Evolutionary conservation across 1,140 invertebrate species (phyloP).

Genomic region (Cotesia glomerata): DNA sequence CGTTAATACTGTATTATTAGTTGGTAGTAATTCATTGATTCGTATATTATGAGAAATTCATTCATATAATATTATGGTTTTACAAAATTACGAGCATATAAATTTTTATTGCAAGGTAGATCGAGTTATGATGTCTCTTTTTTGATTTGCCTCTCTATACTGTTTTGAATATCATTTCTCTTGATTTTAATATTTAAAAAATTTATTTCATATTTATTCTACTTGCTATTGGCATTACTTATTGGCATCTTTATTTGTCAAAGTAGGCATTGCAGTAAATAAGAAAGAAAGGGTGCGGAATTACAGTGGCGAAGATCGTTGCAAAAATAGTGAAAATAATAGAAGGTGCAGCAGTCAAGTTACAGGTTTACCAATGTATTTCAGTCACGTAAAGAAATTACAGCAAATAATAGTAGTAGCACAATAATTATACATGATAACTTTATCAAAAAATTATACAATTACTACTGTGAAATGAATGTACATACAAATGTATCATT

Average conservation of each 20-base stretch:
- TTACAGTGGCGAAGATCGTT: not conserved
- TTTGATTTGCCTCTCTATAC: slow-evolving; percentile 17
- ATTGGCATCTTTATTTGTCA: not conserved
- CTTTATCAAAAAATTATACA: no score
- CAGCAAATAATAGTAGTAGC: no score
- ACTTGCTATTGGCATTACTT: not conserved
- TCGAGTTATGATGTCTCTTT: slow-evolving; percentile 38
- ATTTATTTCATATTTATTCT: no score
- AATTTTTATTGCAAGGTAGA: slow-evolving; percentile 17
- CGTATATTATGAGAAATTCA: slow-evolving; percentile 55
- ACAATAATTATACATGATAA: no score
- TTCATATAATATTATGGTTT: slow-evolving; percentile 38
- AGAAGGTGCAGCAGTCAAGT: slow-evolving; percentile 21
- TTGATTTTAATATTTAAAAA: no score
- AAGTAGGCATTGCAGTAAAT: not conserved
- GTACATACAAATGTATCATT: no score
- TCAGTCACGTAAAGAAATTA: not conserved
- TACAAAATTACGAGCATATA: slow-evolving; percentile 42
- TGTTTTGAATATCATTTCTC: slow-evolving; percentile 7
- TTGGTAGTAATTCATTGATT: slow-evolving; percentile 42
- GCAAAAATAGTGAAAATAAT: not conserved
- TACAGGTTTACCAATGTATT: slow-evolving; percentile 8
- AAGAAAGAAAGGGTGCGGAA: not conserved
- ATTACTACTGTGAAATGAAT: no score
- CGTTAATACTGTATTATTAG: slow-evolving; percentile 26